Evolutionary conservation across 2,888 invertebrate genomes (phyloP), one percentile per base, ranked within the genome.

Genomic region (Volucella bombylans): DNA sequence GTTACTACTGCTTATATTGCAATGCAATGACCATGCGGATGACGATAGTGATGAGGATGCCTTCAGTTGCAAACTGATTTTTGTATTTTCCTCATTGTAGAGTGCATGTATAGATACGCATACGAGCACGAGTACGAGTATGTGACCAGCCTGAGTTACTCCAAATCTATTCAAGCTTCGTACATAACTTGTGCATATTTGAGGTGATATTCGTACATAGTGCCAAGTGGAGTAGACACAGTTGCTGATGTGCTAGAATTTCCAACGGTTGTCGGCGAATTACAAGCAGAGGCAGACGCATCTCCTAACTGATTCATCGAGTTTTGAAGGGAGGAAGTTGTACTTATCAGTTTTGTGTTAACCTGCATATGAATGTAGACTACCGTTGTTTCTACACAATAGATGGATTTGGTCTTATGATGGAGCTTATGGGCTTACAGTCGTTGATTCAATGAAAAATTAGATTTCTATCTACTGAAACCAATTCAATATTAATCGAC

Each of bases 11-110:
- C n/a, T 65, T 41, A 39, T 62, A 57, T 65, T 47, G 41, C 14
- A 41, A 47, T 47, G 41, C 14, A 41, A 47, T 18, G 64, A 23
- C 14, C 12, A 50, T 14, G 8, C 10, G 57, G 52, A 77, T 14
- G 55, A 72, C 43, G 77, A 69, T 71, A 52, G 45, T 59, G 73
- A 45, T 72, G 72, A 43, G 68, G 73, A 73, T 83, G 73, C 39
- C 52, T 69, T 79, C 43, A 23, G 68, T 74, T 64, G 73, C 47
- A 18, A 79, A 59, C 54, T 18, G 67, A 79, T 69, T 77, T 77
- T 69, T 50, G 50, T 76, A 52, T 71, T 65, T 31, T 54, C n/a
- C 76, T 45, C 59, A 45, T 71, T 64, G 31, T 69, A 49, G 38
- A 15, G n/a, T 55, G 57, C 61, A 55, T 72, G 45, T 78, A 41